Conservation (phyloP, 2,113 vertebrate genomes). For the Tenrec ecaudatus region DNA sequence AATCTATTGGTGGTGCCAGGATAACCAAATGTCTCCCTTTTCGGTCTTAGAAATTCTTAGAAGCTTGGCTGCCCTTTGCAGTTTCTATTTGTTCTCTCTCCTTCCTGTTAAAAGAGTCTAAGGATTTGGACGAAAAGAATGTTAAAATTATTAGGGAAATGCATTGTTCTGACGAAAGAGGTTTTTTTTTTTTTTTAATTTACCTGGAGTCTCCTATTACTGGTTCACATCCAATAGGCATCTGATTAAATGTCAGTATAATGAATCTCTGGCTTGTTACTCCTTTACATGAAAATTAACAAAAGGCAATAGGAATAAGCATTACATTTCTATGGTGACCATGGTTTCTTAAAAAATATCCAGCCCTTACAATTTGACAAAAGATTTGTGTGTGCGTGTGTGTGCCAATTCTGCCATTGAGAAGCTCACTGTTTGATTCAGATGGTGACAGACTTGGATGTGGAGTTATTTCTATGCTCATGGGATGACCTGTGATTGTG, state of each 20-base stretch:
- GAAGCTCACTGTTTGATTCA: constrained; percentile 26
- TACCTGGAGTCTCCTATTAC: constrained; percentile 8
- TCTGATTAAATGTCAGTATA: neutral
- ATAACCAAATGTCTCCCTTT: constrained; percentile 71
- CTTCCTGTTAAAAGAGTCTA: neutral
- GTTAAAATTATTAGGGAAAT: constrained; percentile 41
- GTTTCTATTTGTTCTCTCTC: constrained; percentile 1
- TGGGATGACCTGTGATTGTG: neutral
- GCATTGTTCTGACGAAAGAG: neutral
- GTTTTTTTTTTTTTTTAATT: constrained; percentile 25
- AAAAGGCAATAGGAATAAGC: neutral
- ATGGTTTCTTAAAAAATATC: constrained; percentile 52
- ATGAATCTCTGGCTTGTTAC: constrained; percentile 29
- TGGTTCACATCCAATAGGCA: constrained; percentile 20
- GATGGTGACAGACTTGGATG: neutral
- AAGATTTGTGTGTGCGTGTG: neutral
- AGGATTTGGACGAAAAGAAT: constrained; percentile 22
- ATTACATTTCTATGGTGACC: neutral
- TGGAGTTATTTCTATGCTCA: neutral
- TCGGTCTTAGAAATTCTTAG: constrained; percentile 58
- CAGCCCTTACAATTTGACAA: constrained; percentile 21
- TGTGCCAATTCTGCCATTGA: neutral
- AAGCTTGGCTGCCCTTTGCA: constrained; percentile 54
- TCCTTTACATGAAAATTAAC: constrained; percentile 17
- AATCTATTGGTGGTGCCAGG: constrained; percentile 33